phyloP scores from a whole-genome alignment of 2,797 vertebrate genomes.

The Cyprinella venusta region DNA sequence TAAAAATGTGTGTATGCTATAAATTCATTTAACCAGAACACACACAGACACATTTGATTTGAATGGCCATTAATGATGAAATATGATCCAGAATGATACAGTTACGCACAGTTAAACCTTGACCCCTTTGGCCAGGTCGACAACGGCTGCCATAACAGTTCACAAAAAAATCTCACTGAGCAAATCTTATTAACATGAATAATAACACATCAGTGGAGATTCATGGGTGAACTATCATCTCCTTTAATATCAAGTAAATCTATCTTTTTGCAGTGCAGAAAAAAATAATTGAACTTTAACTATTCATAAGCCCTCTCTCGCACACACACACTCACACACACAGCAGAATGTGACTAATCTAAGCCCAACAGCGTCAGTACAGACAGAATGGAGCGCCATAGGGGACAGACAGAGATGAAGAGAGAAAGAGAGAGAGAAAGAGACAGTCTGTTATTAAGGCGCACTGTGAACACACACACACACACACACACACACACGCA shows the following conservation, averaged over 20 bases:
- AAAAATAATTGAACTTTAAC: slow-evolving; percentile 5
- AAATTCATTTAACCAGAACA: neutral
- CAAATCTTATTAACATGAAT: neutral
- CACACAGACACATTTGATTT: neutral
- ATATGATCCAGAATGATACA: neutral
- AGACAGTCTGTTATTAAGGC: slow-evolving; percentile 35
- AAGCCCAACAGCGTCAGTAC: slow-evolving; percentile 46
- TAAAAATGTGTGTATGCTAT: neutral
- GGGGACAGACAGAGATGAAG: slow-evolving; percentile 39
- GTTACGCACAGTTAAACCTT: neutral
- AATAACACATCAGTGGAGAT: neutral
- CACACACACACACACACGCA: slow-evolving; percentile 7
- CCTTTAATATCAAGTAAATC: neutral
- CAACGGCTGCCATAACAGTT: neutral
- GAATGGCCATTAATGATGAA: neutral
- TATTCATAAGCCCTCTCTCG: neutral
- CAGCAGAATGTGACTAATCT: slow-evolving; percentile 32
- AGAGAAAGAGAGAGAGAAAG: slow-evolving; percentile 23
- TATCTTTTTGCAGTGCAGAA: neutral
- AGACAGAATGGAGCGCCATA: slow-evolving; percentile 22
- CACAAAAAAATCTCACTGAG: neutral
- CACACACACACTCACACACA: slow-evolving; percentile 22
- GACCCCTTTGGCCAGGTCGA: neutral
- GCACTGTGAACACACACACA: slow-evolving; percentile 13
- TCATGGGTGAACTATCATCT: neutral